Evolutionary conservation across 2,797 vertebrate species (phyloP).

Genomic region (Gymnoscopelus braueri): DNA sequence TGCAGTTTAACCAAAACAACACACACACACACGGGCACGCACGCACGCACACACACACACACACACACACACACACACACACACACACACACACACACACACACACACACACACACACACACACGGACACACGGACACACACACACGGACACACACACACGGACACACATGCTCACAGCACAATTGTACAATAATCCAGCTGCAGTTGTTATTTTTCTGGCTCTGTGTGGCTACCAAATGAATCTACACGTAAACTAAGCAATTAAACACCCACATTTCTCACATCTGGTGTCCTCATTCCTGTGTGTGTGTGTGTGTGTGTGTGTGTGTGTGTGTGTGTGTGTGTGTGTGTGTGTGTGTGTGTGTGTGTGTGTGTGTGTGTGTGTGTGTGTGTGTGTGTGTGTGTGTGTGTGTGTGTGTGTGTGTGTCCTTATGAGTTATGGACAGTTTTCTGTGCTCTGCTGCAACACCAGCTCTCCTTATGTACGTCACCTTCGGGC

Average conservation of each 20-base stretch:
- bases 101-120: background rate
- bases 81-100: constrained; percentile 27
- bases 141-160: background rate
- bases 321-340: constrained; percentile 27
- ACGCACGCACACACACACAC: constrained; percentile 3
- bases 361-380: constrained; percentile 12
- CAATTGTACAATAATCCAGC: constrained; percentile 43
- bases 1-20: constrained; percentile 52
- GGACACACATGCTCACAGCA: constrained; percentile 1
- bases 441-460: constrained; percentile 38
- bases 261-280: constrained; percentile 68
- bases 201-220: constrained; percentile 55
- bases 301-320: constrained; percentile 24
- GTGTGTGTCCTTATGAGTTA: constrained; percentile 53
- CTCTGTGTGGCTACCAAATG: constrained; percentile 67
- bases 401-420: constrained; percentile 28
- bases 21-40: background rate
- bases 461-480: constrained; percentile 11
- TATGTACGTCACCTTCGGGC: too few species aligned
- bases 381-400: constrained; percentile 16
- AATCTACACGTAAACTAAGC: constrained; percentile 63
- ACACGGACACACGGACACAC: constrained; percentile 19
- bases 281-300: constrained; percentile 73
- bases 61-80: constrained; percentile 23
- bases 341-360: constrained; percentile 11